Base-by-base conservation (phyloP, 2,113 vertebrate genomes). In the Otocyon megalotis region DNA sequence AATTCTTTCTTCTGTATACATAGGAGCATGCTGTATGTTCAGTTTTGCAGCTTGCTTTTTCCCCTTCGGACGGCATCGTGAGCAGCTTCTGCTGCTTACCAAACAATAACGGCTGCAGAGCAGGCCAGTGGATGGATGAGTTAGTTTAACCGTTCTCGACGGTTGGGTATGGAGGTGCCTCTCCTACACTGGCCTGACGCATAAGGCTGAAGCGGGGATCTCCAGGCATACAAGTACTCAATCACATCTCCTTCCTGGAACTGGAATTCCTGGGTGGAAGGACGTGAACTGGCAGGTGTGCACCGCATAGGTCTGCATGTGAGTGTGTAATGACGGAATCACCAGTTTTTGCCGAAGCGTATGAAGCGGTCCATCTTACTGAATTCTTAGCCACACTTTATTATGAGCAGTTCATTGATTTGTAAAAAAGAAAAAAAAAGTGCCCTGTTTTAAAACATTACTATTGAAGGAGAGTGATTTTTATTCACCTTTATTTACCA, bases 401-500 rank as follows among this genome's bases (percentile, higher is more conserved):
- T 94, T 58, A 63, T 62, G 83, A 84, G 20, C 50, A 94, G 15
- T 80, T 50, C 69, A n/a, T 53, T 37, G 56, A 80, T 89, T 84
- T 80, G 26, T 19, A 53, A 88, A 71, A 71, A 69, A 69, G n/a
- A 76, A 50, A 48, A 76, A 50, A 53, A 79, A 76, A 37, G 15
- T 48, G 14, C 32, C 12, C 1, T 85, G n/a, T 24, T 90, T 94
- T 54, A 19, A 82, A 87, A 94, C 63, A 60, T 83, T 53, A 56
- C 30, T 71, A 58, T 4, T 89, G 67, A 82, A n/a, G 26, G 20
- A 92, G 54, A 82, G 54, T 86, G n/a, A 87, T 48, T 95, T 88
- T 96, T 87, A 89, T 30, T 92, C 60, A 81, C n/a, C 5, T 76
- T 93, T 91, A 91, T 79, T 94, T 81, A 79, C 43, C 65, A 82